Evolutionary conservation across 1,140 invertebrate genomes (phyloP), one percentile per base, ranked within the genome.

Genomic region (Ruditapes philippinarum): DNA sequence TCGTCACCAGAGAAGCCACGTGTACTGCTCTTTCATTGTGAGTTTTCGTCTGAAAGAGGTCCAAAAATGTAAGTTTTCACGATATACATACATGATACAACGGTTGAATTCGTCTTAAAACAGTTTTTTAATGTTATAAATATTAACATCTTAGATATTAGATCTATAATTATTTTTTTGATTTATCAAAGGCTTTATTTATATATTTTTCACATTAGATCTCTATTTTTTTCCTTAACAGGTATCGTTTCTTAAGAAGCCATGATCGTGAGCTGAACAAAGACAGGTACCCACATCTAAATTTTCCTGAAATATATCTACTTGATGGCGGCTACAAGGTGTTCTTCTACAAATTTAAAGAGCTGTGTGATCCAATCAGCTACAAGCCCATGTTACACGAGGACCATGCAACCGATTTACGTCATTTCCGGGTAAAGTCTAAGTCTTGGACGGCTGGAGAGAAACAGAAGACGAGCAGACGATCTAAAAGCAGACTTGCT

Each of bases 11-110:
- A 94, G 12, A 91, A 93, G 36, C 97, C 97, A 89, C 95, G 97
- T 60, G 97, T 99, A 57, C 95, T 99, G 25, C 97, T 99, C 42
- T 99, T 99, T 95, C 99, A 99, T 95, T 99, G 99, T 95, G 99
- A 99, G 96, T 99, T 99, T 96, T 99, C 98, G 0, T 98, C 98
- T 70, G 98, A 99, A 95, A 96, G 99, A 40, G 79, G 79, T 5
- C 79, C 79, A 65, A 81, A 49, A 81, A 81, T 81, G 79, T 81
- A 96, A 95, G 95, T 93, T 38, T 17, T 65, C 42, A 45, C 14
- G 14, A 7, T 5, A 45, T 45, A 45, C 42, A 45, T 45, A 7
- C 5, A 45, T 7, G 5, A 45, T 45, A 45, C 42, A 45, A 45
- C 5, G 14, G 42, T 45, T 45, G 14, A 7, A 45, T 7, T 7